phyloP scores from a whole-genome alignment of 2,797 vertebrate species.

The Bradypodion pumilum region DNA sequence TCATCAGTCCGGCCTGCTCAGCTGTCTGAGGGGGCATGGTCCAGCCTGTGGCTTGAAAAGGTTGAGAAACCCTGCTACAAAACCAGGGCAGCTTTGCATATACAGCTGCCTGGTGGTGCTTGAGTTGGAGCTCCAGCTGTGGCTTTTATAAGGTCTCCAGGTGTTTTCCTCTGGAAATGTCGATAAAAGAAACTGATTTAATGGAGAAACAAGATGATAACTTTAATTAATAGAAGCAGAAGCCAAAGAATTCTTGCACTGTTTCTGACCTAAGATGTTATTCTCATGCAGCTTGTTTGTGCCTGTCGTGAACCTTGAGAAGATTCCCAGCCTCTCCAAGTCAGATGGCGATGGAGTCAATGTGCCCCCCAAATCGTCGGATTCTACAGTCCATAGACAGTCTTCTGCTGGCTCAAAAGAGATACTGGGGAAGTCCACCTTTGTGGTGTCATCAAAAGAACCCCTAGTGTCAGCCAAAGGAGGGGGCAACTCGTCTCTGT shows the following conservation, averaged over 20 bases:
- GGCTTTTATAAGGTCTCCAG: neutral
- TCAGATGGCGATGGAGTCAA: constrained; percentile 83
- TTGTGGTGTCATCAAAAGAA: constrained; percentile 70
- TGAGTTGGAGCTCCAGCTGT: neutral
- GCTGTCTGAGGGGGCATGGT: too few relatives aligned
- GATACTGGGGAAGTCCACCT: constrained; percentile 66
- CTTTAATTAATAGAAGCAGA: neutral
- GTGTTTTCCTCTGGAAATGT: neutral
- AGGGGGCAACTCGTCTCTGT: constrained; percentile 44
- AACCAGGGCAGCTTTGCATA: too few relatives aligned
- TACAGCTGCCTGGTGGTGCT: neutral
- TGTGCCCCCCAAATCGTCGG: constrained; percentile 72
- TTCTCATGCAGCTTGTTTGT: constrained; percentile 80
- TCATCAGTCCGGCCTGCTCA: too few relatives aligned
- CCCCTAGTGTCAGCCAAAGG: constrained; percentile 67
- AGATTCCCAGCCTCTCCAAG: constrained; percentile 84
- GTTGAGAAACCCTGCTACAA: too few relatives aligned
- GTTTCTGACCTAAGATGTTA: neutral
- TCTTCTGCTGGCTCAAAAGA: constrained; percentile 74
- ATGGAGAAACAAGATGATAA: neutral
- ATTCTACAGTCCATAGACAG: constrained; percentile 68
- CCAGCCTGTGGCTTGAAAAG: too few relatives aligned
- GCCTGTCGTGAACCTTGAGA: constrained; percentile 84
- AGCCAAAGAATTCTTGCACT: neutral
- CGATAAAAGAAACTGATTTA: neutral